Conservation (phyloP, 2,797 vertebrate genomes). For the Threskiornis aethiopicus region DNA sequence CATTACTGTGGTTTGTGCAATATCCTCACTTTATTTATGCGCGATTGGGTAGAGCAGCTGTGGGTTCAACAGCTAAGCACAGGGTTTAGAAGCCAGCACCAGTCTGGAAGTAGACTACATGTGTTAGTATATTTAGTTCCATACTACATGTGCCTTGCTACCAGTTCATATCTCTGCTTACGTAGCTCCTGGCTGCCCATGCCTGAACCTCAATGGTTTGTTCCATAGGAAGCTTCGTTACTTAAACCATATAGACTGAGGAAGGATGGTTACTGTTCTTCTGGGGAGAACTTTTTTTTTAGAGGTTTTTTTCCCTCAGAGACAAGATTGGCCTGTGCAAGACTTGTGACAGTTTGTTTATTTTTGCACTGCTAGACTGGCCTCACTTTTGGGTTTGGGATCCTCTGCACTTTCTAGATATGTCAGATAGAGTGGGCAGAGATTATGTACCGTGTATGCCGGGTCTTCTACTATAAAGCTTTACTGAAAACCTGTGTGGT, state of each 20-base stretch:
- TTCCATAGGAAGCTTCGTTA: neutral
- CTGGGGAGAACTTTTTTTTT: neutral
- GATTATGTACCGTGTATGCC: neutral
- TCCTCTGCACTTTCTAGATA: neutral
- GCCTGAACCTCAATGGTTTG: neutral
- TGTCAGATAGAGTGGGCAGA: neutral
- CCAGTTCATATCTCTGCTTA: neutral
- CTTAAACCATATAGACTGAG: neutral
- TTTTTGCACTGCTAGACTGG: neutral
- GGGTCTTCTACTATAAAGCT: neutral
- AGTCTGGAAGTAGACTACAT: neutral
- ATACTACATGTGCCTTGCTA: neutral
- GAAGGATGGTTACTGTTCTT: neutral
- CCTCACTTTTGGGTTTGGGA: neutral
- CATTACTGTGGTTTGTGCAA: neutral
- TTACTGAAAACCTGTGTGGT: constrained; percentile 49
- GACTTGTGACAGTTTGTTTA: neutral
- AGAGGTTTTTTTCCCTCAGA: neutral
- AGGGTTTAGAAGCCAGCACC: neutral
- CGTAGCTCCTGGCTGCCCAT: neutral
- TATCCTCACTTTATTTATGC: neutral
- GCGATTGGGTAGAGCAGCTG: neutral
- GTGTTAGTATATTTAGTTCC: neutral
- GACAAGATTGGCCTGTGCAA: neutral
- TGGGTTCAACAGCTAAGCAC: neutral